Conservation (phyloP, 2,888 invertebrate species). For the Drosophila paucipuncta region DNA sequence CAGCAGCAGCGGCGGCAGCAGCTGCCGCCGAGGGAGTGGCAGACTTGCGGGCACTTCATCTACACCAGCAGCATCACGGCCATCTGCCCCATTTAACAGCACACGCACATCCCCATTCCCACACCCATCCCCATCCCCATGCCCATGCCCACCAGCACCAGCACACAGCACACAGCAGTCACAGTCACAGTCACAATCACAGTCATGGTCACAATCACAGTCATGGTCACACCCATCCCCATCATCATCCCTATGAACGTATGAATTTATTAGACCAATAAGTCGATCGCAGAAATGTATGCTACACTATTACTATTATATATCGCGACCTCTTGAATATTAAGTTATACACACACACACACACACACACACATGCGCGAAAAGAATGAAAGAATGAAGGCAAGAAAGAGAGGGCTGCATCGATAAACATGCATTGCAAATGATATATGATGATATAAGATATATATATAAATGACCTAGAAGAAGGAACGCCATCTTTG, state of each 20-base stretch:
- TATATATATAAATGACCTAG: background rate
- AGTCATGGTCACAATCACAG: constrained; percentile 24
- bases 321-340: constrained; percentile 20
- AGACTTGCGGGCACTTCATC: constrained; percentile 46
- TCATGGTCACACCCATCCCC: constrained; percentile 48
- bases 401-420: background rate
- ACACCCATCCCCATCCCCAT: constrained; percentile 51
- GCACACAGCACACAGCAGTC: constrained; percentile 39
- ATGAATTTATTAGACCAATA: constrained; percentile 83
- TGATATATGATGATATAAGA: background rate
- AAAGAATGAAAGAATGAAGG: background rate
- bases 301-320: constrained; percentile 25
- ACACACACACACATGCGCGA: constrained; percentile 7
- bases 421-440: background rate
- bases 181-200: constrained; percentile 27
- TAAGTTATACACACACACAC: constrained; percentile 10
- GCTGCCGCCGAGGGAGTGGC: constrained; percentile 36
- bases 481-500: background rate
- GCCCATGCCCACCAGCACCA: constrained; percentile 13
- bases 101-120: constrained; percentile 32
- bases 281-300: constrained; percentile 63
- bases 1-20: constrained; percentile 31
- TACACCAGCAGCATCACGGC: constrained; percentile 48
- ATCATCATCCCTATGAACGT: constrained; percentile 77
- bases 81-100: constrained; percentile 32